A percentile compares a stretch with the other conserved stretches of the same genome.
Conservation (phyloP, 2,888 invertebrate genomes). For the Scrobipalpa atriplicella region DNA sequence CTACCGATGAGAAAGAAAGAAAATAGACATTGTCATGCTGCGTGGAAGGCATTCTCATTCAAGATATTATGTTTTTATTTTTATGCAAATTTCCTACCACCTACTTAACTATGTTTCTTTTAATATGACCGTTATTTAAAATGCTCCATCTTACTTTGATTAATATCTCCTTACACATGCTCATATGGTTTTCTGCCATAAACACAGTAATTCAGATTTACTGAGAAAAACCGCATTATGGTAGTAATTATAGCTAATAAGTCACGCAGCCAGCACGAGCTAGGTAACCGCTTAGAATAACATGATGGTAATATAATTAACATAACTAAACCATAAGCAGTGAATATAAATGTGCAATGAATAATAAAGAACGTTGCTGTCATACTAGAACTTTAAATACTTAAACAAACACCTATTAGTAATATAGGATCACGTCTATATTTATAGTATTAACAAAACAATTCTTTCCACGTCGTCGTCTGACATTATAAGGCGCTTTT, state of each 20-base stretch:
- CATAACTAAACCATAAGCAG: constrained; percentile 7
- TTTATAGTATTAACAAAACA: no score
- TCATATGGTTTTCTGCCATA: background rate
- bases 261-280: constrained; percentile 2
- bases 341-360: constrained; percentile 3
- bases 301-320: background rate
- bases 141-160: constrained; percentile 2
- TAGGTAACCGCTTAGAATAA: background rate
- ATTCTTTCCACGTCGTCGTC: no score
- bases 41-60: no score
- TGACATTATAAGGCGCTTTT: no score
- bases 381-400: background rate
- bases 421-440: no score
- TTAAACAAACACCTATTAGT: background rate
- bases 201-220: constrained; percentile 2
- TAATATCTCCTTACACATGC: constrained; percentile 3
- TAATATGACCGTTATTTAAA: background rate
- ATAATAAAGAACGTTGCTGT: background rate
- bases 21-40: no score
- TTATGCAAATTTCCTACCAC: background rate
- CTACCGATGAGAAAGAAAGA: no score
- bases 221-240: constrained; percentile 1
- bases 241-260: constrained; percentile 14
- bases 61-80: no score
- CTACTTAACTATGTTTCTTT: background rate